phyloP scores from a whole-genome alignment of 2,113 vertebrate species.

The Benitochromis conjunctus region DNA sequence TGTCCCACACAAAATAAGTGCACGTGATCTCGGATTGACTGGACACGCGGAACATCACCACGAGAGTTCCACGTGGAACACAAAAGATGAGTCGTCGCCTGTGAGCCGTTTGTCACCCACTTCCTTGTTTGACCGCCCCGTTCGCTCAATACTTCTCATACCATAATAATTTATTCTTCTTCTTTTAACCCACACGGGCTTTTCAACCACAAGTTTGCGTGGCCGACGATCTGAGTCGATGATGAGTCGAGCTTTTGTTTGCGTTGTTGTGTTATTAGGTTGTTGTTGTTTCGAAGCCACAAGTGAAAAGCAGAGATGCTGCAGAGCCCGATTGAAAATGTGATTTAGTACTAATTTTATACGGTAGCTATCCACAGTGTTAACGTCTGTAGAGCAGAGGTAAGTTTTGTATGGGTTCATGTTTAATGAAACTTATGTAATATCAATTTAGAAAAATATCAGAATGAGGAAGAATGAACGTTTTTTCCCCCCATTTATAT shows the following conservation, averaged over 20 bases:
- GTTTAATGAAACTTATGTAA: neutral
- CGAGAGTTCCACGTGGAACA: conserved; percentile 28
- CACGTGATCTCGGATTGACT: neutral
- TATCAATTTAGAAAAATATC: neutral
- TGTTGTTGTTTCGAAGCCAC: neutral
- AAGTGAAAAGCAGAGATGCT: neutral
- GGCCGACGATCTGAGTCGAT: neutral
- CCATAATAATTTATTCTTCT: neutral
- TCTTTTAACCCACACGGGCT: neutral
- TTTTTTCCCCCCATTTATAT: accelerated
- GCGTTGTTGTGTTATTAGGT: neutral
- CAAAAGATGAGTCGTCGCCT: neutral
- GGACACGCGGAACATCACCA: neutral
- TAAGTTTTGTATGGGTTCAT: neutral
- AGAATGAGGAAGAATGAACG: neutral
- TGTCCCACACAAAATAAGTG: neutral
- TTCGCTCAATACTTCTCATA: neutral
- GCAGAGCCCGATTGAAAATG: neutral
- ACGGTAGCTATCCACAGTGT: neutral
- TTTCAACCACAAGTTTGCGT: neutral
- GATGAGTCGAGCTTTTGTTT: neutral
- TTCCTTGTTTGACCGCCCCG: conserved; percentile 42
- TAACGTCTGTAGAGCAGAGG: neutral
- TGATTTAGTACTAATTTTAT: neutral
- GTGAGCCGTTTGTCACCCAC: neutral